Evolutionary conservation across 2,113 vertebrate species (phyloP).

Genomic region (Acrocephalus kingi): DNA sequence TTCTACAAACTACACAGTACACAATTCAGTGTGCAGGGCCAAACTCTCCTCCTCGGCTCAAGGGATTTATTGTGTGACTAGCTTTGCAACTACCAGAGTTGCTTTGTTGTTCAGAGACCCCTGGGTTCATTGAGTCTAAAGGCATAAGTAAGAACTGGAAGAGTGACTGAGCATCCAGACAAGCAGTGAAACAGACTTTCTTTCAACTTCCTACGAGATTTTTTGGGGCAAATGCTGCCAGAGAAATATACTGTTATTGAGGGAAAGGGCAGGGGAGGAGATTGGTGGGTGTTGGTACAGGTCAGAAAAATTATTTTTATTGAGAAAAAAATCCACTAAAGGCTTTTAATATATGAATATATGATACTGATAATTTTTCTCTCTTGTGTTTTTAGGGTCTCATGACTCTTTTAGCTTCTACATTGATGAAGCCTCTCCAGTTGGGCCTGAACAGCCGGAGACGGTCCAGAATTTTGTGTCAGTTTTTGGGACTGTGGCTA

Average conservation of each 20-base stretch:
- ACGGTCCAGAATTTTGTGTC: slow-evolving; percentile 98
- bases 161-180: neutral
- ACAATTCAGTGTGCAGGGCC: neutral
- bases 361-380: neutral
- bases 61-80: neutral
- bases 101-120: neutral
- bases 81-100: neutral
- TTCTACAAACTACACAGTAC: neutral
- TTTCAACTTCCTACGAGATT: neutral
- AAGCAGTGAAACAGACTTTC: neutral
- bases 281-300: neutral
- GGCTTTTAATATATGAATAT: neutral
- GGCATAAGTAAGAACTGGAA: neutral
- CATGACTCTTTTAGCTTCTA: slow-evolving; percentile 99
- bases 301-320: neutral
- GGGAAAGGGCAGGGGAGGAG: neutral
- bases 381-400: slow-evolving; percentile 82
- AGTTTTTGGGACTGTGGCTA: slow-evolving; percentile 95
- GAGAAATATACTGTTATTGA: neutral
- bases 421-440: slow-evolving; percentile 96
- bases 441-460: slow-evolving; percentile 95
- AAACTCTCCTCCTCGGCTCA: neutral
- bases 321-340: neutral
- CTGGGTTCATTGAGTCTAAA: neutral
- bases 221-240: neutral